Conservation (phyloP, 1,140 invertebrate species). For the Euglossa dilemma region DNA sequence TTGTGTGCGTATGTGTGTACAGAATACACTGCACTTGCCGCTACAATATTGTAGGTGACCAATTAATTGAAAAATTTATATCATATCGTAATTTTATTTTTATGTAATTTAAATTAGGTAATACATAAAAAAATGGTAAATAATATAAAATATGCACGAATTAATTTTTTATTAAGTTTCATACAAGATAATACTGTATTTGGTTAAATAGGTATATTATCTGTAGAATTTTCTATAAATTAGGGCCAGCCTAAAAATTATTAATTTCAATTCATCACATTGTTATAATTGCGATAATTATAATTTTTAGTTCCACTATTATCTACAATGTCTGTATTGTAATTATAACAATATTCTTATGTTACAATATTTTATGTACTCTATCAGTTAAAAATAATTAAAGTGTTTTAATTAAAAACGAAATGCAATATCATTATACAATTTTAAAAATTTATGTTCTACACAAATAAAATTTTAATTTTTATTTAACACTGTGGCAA, state of each 20-base stretch:
- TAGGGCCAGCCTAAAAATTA: slow-evolving; percentile 73
- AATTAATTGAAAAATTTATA: slow-evolving; percentile 18
- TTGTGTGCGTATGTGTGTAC: neutral
- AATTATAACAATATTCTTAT: slow-evolving; percentile 64
- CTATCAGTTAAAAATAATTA: slow-evolving; percentile 7
- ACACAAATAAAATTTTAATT: slow-evolving; percentile 21
- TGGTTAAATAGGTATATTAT: slow-evolving; percentile 53
- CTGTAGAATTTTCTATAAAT: slow-evolving; percentile 68
- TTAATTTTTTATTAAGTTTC: slow-evolving; percentile 51
- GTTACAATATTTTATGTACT: slow-evolving; percentile 55
- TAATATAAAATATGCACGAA: slow-evolving; percentile 17
- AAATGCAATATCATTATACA: slow-evolving; percentile 3
- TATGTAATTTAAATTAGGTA: neutral
- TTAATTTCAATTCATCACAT: slow-evolving; percentile 60
- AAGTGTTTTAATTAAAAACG: slow-evolving; percentile 12
- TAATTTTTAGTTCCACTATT: slow-evolving; percentile 26
- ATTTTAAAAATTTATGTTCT: slow-evolving; percentile 33
- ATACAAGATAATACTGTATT: slow-evolving; percentile 40
- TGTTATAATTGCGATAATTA: slow-evolving; percentile 29
- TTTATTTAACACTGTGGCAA: slow-evolving; percentile 19
- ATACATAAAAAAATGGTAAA: neutral
- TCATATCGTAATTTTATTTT: neutral
- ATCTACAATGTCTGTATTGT: slow-evolving; percentile 46
- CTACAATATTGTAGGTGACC: neutral
- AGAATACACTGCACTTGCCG: neutral